These are phyloP conservation scores for Cosmia pyralina DNA, from an alignment of 2,888 invertebrate genomes.

Conservation along the genomic window DNA sequence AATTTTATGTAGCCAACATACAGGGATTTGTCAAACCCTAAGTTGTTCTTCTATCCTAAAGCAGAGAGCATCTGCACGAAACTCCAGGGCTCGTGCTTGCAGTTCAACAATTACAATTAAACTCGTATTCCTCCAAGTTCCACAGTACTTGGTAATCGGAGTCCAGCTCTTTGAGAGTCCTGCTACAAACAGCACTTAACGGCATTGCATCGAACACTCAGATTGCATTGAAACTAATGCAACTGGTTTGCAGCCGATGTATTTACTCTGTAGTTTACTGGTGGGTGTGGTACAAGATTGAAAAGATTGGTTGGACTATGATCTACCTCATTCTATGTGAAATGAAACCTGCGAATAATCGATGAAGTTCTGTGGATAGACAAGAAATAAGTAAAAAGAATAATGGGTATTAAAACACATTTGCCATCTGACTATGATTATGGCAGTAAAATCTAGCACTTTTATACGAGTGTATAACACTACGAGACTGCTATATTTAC, in stretches of 20 bases:
- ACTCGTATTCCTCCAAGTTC: conserved; percentile 39
- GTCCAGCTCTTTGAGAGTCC: conserved; percentile 48
- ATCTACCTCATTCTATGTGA: background rate
- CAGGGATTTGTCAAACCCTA: background rate
- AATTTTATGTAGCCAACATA: too few species aligned
- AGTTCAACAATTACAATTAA: conserved; percentile 44
- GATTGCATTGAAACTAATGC: conserved; percentile 66
- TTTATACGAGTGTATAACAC: background rate
- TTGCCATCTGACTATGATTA: too few species aligned
- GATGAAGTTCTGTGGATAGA: background rate
- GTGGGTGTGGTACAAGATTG: background rate
- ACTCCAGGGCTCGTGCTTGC: conserved; percentile 1
- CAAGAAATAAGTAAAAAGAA: background rate
- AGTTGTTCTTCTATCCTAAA: background rate
- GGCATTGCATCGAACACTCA: conserved; percentile 61
- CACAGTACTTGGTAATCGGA: conserved; percentile 56
- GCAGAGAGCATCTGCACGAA: conserved; percentile 1
- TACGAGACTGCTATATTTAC: background rate
- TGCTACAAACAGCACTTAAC: conserved; percentile 62
- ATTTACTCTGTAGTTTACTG: conserved; percentile 39
- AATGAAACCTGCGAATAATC: background rate
- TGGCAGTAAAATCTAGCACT: background rate
- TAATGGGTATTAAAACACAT: too few species aligned
- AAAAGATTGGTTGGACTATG: background rate
- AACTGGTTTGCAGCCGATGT: conserved; percentile 58